Base-by-base conservation (phyloP, 2,888 invertebrate species). In the Tachina fera region DNA sequence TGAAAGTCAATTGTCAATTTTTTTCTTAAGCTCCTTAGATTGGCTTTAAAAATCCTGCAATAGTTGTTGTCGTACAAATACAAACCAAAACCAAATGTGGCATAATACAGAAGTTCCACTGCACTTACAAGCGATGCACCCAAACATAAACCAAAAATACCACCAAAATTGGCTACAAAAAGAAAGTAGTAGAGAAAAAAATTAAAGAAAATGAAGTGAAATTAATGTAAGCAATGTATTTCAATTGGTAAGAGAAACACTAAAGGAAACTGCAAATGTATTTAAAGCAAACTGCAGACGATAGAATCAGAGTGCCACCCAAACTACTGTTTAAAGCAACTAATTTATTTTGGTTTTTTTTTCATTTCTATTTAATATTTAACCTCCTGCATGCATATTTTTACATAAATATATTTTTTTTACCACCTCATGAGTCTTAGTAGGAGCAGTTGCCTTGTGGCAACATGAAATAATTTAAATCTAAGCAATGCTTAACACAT, bases 91-190 rank as follows among this genome's bases (percentile, higher is more conserved):
- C 92, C 91, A 78, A 92, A 87, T 1, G 92, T 91, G 19, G 92
- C 77, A 58, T 91, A 93, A 87, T 94, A 94, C 16, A 93, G n/a
- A 14, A 94, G 79, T 86, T 94, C 94, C 10, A 92, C 90, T 19
- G 89, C 91, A 87, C 93, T 94, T 61, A 93, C 89, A 83, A 94
- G 88, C 1, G 94, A 94, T 6, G 92, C 93, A 8, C 94, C 93
- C 83, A 94, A 85, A 83, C 93, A 93, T 1, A 94, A 91, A 3
- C 94, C 93, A 70, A 93, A 93, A 82, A 93, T 92, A 39, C 93
- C 93, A 10, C 93, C 93, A 87, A 93, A 92, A 58, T 93, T 92
- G 10, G 93, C 94, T 94, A 79, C 1, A 47, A 22, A 47, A 22
- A 47, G 9, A 58, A 58, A 56, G n/a, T 16, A 43, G 88, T 31